These are phyloP conservation scores for Drosophila santomea DNA, from an alignment of 1,140 invertebrate genomes.

Conservation along the genomic window DNA sequence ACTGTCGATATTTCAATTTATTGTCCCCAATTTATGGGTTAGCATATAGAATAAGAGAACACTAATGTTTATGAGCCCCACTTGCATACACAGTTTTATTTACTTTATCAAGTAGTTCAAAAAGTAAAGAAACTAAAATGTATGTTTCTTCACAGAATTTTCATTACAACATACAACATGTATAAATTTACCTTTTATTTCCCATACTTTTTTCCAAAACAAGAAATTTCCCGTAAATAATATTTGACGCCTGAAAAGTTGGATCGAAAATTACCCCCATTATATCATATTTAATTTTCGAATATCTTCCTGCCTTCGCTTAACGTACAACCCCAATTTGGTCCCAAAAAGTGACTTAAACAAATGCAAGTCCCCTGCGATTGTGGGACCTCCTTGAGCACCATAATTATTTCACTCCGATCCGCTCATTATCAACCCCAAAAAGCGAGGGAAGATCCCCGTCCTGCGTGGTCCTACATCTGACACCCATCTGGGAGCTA, in stretches of 20 bases:
- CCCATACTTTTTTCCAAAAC: too few species aligned
- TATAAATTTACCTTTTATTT: too few species aligned
- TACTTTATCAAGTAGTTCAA: too few species aligned
- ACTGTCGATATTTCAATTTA: constrained; percentile 22
- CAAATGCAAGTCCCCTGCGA: constrained; percentile 37
- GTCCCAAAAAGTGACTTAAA: constrained; percentile 16
- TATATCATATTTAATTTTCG: too few species aligned
- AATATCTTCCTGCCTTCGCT: neutral
- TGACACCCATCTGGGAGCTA: constrained; percentile 62
- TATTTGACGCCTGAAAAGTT: too few species aligned
- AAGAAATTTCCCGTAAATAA: too few species aligned
- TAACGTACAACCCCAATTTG: constrained; percentile 8
- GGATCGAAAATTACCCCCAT: neutral
- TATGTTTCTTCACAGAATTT: too few species aligned
- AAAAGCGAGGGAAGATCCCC: constrained; percentile 21
- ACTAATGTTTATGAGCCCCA: neutral
- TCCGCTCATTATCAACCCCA: constrained; percentile 51
- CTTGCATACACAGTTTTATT: too few species aligned
- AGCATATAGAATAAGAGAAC: neutral
- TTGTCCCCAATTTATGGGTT: constrained; percentile 19
- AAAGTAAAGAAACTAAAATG: too few species aligned
- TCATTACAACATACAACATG: too few species aligned
- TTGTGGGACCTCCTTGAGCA: constrained; percentile 19
- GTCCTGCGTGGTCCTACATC: constrained; percentile 56
- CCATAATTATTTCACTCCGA: constrained; percentile 16